Conservation (phyloP, 2,888 invertebrate genomes). For the Petrolisthes cinctipes region DNA sequence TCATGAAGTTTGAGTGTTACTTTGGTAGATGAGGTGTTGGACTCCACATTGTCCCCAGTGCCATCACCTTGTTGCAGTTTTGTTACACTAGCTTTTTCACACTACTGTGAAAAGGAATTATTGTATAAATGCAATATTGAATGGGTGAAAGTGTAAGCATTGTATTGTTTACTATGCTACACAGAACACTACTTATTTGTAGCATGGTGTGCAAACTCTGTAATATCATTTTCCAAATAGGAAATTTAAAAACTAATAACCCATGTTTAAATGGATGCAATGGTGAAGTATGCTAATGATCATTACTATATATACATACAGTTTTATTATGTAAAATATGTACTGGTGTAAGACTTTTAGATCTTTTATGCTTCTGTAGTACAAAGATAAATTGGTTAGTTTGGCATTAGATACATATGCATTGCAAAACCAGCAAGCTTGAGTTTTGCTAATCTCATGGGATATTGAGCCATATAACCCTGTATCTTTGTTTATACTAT, state of each 20-base stretch:
- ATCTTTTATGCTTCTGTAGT: constrained; percentile 28
- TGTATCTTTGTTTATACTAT: constrained; percentile 1
- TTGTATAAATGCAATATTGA: constrained; percentile 30
- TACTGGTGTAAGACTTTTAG: not conserved
- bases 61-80: constrained; percentile 54
- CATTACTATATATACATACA: no score
- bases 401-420: constrained; percentile 16
- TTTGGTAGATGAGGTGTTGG: constrained; percentile 45
- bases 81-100: constrained; percentile 40
- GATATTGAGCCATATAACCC: not conserved
- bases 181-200: constrained; percentile 8
- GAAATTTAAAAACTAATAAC: not conserved
- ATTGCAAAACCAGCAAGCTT: constrained; percentile 13
- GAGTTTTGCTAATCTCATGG: not conserved
- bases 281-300: not conserved
- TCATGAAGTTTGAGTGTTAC: constrained; percentile 48
- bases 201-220: constrained; percentile 21
- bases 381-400: constrained; percentile 18
- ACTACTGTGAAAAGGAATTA: constrained; percentile 10
- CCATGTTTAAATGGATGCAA: constrained; percentile 19
- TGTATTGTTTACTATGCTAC: constrained; percentile 10
- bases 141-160: constrained; percentile 13
- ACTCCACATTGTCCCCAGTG: constrained; percentile 37
- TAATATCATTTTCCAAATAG: constrained; percentile 16
- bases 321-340: not conserved